Percentiles rank a stretch among this genome's conserved stretches.
These are phyloP conservation scores for Dissostichus mawsoni DNA, from an alignment of 2,113 vertebrate genomes.

Conservation along the genomic window DNA sequence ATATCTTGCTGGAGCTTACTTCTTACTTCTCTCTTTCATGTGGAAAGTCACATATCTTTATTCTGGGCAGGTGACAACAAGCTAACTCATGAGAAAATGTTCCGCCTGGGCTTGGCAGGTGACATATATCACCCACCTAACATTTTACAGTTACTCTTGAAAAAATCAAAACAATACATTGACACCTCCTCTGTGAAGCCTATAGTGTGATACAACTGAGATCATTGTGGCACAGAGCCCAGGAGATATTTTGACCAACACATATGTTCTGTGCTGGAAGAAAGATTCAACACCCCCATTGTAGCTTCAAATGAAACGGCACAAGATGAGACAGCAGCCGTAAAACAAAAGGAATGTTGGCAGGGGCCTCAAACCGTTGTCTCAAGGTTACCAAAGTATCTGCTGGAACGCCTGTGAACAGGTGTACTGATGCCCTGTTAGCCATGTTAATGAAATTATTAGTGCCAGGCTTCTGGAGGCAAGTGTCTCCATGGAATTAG, in stretches of 20 bases:
- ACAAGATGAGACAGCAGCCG: conserved; percentile 44
- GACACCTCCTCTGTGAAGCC: not conserved
- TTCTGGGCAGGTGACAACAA: conserved; percentile 6
- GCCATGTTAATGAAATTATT: conserved; percentile 84
- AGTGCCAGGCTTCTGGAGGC: conserved; percentile 76
- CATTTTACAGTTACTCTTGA: conserved; percentile 1
- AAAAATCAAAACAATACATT: not conserved
- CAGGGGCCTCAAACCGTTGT: conserved; percentile 65
- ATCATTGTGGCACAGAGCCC: conserved; percentile 29
- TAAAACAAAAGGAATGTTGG: conserved; percentile 57
- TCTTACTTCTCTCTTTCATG: conserved; percentile 17
- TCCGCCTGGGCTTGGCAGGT: not conserved
- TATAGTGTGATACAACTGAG: not conserved
- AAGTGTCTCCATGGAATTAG: conserved; percentile 71
- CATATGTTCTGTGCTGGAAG: conserved; percentile 10
- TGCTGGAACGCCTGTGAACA: conserved; percentile 75
- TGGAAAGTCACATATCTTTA: conserved; percentile 26
- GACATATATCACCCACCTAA: not conserved
- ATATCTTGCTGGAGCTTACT: conserved; percentile 21
- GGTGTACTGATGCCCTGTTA: conserved; percentile 79
- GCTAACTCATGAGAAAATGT: not conserved
- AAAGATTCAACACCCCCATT: conserved; percentile 3
- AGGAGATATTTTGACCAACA: conserved; percentile 5
- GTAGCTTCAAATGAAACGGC: conserved; percentile 46
- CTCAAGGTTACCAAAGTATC: conserved; percentile 81